These are phyloP conservation scores for Drosophila pachea DNA, from an alignment of 1,140 invertebrate genomes.

Conservation along the genomic window DNA sequence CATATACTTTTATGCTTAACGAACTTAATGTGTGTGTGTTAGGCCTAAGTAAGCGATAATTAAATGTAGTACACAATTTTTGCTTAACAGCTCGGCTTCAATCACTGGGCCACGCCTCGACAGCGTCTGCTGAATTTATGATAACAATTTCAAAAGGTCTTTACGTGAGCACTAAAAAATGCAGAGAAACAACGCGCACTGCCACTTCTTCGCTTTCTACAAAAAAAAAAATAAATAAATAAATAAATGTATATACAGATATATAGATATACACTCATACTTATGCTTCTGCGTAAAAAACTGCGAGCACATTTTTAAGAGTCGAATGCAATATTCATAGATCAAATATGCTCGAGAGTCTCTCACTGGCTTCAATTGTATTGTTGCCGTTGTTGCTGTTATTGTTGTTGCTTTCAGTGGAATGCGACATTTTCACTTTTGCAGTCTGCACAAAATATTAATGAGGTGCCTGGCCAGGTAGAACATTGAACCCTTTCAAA, in stretches of 20 bases:
- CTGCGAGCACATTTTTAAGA: constrained; percentile 36
- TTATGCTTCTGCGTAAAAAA: not conserved
- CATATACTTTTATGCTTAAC: constrained; percentile 25
- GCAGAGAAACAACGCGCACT: constrained; percentile 2
- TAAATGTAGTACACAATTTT: constrained; percentile 66
- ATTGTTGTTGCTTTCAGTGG: constrained; percentile 33
- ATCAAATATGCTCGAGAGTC: constrained; percentile 39
- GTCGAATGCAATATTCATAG: constrained; percentile 67
- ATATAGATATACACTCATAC: no score
- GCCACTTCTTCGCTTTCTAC: constrained; percentile 62
- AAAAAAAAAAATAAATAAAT: constrained; percentile 21
- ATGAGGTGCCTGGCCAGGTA: constrained; percentile 48
- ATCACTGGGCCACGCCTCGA: constrained; percentile 26
- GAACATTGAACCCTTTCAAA: constrained; percentile 56
- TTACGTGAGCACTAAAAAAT: constrained; percentile 67
- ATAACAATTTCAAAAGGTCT: constrained; percentile 51
- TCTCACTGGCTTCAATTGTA: constrained; percentile 36
- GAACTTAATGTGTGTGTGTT: constrained; percentile 77
- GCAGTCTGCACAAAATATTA: constrained; percentile 61
- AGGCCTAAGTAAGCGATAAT: constrained; percentile 73
- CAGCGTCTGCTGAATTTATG: constrained; percentile 49
- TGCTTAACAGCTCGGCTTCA: constrained; percentile 42
- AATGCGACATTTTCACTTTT: constrained; percentile 78
- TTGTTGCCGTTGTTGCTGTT: constrained; percentile 23
- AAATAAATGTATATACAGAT: not conserved